These are phyloP conservation scores for Tichodroma muraria DNA, from an alignment of 2,113 vertebrate genomes.

Conservation along the genomic window DNA sequence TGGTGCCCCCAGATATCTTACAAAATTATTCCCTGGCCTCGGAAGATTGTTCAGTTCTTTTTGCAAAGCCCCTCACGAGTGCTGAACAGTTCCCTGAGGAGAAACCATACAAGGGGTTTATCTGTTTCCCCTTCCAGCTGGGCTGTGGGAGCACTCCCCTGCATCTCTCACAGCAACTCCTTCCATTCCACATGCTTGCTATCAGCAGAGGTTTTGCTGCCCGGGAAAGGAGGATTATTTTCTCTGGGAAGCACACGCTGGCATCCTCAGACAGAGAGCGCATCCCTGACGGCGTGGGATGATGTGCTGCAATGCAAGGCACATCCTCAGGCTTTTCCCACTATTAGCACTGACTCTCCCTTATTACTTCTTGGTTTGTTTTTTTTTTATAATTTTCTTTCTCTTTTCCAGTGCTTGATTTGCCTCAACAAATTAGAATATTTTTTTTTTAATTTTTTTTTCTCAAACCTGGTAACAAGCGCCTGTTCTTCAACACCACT, in stretches of 20 bases:
- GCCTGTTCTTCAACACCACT: neutral
- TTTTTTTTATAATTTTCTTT: neutral
- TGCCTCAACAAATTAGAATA: neutral
- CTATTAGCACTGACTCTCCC: neutral
- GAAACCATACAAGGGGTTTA: neutral
- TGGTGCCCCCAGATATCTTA: neutral
- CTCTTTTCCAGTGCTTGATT: neutral
- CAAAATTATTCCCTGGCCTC: neutral
- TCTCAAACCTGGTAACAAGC: neutral
- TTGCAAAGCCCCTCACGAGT: rapidly evolving
- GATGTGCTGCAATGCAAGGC: neutral
- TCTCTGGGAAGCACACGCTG: rapidly evolving
- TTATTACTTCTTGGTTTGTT: neutral
- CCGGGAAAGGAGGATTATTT: neutral
- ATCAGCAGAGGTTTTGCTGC: neutral
- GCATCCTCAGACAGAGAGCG: neutral
- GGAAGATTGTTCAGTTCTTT: neutral
- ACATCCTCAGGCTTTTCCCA: neutral
- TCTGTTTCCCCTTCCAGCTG: neutral
- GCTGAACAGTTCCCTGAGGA: neutral
- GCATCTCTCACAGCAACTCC: neutral
- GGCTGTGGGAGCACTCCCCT: neutral
- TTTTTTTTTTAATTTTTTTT: too few relatives aligned
- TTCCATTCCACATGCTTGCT: neutral
- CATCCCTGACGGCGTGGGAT: rapidly evolving